Evolutionary conservation across 2,888 invertebrate species (phyloP).

Genomic region (Drosophila anomalipes): DNA sequence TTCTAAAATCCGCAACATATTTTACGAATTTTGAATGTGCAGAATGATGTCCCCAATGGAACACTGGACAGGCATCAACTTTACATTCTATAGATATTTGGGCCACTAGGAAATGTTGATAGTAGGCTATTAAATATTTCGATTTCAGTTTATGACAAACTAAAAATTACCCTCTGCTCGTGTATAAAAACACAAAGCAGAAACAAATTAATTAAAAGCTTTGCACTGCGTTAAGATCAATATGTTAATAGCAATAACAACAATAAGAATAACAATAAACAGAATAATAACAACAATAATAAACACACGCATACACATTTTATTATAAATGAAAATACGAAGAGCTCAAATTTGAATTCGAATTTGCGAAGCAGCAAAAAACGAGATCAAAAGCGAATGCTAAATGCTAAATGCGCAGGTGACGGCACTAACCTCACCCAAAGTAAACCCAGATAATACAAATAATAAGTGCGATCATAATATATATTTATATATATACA

Average conservation of each 20-base stretch:
- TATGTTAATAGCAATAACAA: background rate
- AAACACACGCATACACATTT: background rate
- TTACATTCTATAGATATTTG: background rate
- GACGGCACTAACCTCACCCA: conserved; percentile 33
- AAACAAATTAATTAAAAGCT: conserved; percentile 26
- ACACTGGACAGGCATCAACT: background rate
- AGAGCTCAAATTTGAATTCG: background rate
- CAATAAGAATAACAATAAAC: conserved; percentile 3
- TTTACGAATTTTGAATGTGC: background rate
- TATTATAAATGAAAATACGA: background rate
- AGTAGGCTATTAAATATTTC: background rate
- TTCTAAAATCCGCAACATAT: background rate
- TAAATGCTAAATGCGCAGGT: conserved; percentile 13
- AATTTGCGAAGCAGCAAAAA: conserved; percentile 4
- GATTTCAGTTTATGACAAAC: background rate
- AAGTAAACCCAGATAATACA: conserved; percentile 2
- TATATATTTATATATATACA: background rate
- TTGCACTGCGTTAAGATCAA: background rate
- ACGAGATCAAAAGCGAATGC: conserved; percentile 17
- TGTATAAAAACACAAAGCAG: conserved; percentile 1
- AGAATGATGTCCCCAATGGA: background rate
- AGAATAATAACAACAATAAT: background rate
- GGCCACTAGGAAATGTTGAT: background rate
- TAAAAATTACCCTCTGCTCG: background rate
- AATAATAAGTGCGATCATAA: background rate